Percentiles rank a stretch among this genome's conserved stretches.
These are phyloP conservation scores for Myripristis jacobus DNA, from an alignment of 2,797 vertebrate genomes.

Conservation along the genomic window DNA sequence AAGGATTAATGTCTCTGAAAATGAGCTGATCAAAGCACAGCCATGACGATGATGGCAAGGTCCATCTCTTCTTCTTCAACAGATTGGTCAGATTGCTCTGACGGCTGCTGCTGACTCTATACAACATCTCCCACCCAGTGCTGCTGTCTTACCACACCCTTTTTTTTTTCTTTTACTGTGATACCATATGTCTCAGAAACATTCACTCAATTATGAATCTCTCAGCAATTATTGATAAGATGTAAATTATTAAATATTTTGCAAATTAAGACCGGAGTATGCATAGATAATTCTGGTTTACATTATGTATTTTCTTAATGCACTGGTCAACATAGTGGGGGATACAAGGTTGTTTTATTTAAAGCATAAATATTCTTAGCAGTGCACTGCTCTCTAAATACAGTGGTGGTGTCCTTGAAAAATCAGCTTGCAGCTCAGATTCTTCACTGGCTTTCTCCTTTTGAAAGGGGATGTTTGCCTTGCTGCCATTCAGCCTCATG, in stretches of 20 bases:
- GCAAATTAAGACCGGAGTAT: slow-evolving; percentile 37
- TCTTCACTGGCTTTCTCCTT: slow-evolving; percentile 54
- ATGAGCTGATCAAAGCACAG: background rate
- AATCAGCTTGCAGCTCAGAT: slow-evolving; percentile 60
- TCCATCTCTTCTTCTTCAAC: slow-evolving; percentile 11
- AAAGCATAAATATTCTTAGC: slow-evolving; percentile 34
- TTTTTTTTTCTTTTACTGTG: slow-evolving; percentile 19
- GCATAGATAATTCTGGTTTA: slow-evolving; percentile 13
- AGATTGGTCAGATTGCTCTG: slow-evolving; percentile 32
- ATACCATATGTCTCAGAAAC: slow-evolving; percentile 41
- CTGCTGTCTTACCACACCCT: slow-evolving; percentile 44
- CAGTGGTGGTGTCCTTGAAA: slow-evolving; percentile 55
- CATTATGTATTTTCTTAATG: slow-evolving; percentile 15
- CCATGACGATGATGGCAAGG: slow-evolving; percentile 1
- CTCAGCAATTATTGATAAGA: slow-evolving; percentile 69
- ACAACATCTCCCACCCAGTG: background rate
- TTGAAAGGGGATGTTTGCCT: slow-evolving; percentile 78
- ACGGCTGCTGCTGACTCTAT: slow-evolving; percentile 15
- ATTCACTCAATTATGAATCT: slow-evolving; percentile 58
- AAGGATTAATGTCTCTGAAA: too few relatives aligned
- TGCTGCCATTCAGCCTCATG: slow-evolving; percentile 78
- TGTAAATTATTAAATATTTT: slow-evolving; percentile 62
- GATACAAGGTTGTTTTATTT: slow-evolving; percentile 20
- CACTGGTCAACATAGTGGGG: slow-evolving; percentile 7
- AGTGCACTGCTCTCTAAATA: slow-evolving; percentile 33